Percentiles rank a stretch among this genome's conserved stretches.
These are phyloP conservation scores for Laodelphax striatellus DNA, from an alignment of 1,140 invertebrate species.

Conservation along the genomic window DNA sequence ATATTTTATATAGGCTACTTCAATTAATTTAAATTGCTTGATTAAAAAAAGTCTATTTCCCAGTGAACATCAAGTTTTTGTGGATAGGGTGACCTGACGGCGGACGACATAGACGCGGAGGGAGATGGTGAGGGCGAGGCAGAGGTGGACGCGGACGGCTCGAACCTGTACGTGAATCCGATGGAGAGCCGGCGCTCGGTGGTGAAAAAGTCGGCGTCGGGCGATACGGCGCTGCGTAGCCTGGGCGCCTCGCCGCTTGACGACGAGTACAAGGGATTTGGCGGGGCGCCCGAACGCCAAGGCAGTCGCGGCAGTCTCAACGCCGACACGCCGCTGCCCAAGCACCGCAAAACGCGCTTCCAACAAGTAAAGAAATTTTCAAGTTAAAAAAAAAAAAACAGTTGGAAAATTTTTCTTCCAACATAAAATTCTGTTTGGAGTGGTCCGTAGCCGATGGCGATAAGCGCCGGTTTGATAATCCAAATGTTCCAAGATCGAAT, in stretches of 20 bases:
- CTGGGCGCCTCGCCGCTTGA: constrained; percentile 38
- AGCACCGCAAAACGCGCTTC: constrained; percentile 75
- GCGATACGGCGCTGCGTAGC: constrained; percentile 48
- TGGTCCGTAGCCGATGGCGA: too few species aligned
- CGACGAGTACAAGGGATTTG: constrained; percentile 39
- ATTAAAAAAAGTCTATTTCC: too few species aligned
- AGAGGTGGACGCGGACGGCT: constrained; percentile 34
- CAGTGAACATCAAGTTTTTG: constrained; percentile 8
- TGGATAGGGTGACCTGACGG: constrained; percentile 56
- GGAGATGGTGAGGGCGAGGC: neutral
- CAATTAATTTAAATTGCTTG: too few species aligned
- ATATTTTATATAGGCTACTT: too few species aligned
- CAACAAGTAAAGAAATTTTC: constrained; percentile 47
- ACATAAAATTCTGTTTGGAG: too few species aligned
- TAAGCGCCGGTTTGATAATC: too few species aligned
- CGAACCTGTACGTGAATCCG: constrained; percentile 88
- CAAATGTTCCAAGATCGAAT: too few species aligned
- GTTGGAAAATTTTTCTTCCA: too few species aligned
- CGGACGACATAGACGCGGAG: constrained; percentile 9
- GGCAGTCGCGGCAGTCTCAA: constrained; percentile 49
- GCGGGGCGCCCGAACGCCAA: constrained; percentile 25
- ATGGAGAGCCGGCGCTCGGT: constrained; percentile 31
- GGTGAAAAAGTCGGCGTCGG: constrained; percentile 67
- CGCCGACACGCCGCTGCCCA: constrained; percentile 52
- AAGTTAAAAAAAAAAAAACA: too few species aligned